Conservation (phyloP, 2,888 invertebrate species). For the Nebria brevicollis region DNA sequence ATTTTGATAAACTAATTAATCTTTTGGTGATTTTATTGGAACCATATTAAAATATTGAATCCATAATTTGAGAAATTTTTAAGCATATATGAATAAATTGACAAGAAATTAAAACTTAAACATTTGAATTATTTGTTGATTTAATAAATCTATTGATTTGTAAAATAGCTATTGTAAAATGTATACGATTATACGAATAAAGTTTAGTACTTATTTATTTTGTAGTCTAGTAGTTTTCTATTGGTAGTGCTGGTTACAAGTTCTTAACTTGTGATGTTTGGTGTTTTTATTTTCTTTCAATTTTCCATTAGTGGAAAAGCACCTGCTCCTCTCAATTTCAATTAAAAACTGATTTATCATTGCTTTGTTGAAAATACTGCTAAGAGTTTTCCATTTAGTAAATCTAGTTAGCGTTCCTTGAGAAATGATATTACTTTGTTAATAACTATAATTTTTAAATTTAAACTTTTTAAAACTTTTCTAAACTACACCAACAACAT, state of each 20-base stretch:
- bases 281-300: conserved; percentile 41
- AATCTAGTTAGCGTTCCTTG: conserved; percentile 3
- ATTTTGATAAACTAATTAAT: no score
- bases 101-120: no score
- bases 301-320: conserved; percentile 45
- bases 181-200: no score
- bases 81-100: no score
- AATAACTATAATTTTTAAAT: background rate
- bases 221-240: background rate
- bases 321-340: conserved; percentile 33
- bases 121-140: no score
- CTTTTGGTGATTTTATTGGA: no score
- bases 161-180: no score
- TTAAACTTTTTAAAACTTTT: background rate
- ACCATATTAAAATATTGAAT: no score
- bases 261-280: conserved; percentile 39
- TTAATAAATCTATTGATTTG: no score
- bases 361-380: conserved; percentile 35
- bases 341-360: conserved; percentile 46
- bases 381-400: conserved; percentile 31
- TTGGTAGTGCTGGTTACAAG: background rate
- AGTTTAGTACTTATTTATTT: no score
- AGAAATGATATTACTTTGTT: conserved; percentile 7
- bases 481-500: no score
- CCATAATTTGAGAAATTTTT: no score